These are phyloP conservation scores for Blastobasis adustella DNA, from an alignment of 2,888 invertebrate species.

Conservation along the genomic window DNA sequence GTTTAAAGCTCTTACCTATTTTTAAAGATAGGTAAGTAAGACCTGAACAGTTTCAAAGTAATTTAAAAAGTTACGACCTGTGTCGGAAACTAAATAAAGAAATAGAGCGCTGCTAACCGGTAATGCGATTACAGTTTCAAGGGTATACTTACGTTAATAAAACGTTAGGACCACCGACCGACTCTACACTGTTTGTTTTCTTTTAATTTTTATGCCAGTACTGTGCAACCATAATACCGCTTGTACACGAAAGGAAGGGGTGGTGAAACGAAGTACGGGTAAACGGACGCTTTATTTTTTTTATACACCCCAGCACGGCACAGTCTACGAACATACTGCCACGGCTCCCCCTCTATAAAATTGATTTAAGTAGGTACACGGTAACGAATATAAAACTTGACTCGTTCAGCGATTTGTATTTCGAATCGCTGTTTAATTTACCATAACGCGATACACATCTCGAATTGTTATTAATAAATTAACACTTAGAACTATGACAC, in stretches of 20 bases:
- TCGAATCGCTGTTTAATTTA: slow-evolving; percentile 4
- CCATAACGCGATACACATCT: slow-evolving; percentile 7
- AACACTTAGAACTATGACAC: neutral
- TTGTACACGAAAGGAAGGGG: slow-evolving; percentile 48
- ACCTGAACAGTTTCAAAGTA: too few relatives aligned
- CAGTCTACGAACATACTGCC: slow-evolving; percentile 16
- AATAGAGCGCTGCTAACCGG: slow-evolving; percentile 9
- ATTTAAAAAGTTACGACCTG: too few relatives aligned
- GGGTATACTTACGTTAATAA: slow-evolving; percentile 25
- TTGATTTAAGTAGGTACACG: slow-evolving; percentile 22
- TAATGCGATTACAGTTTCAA: slow-evolving; percentile 29
- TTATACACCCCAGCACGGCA: slow-evolving; percentile 9
- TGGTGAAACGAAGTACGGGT: slow-evolving; percentile 35
- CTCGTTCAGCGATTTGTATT: slow-evolving; percentile 1
- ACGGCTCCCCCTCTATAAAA: slow-evolving; percentile 30
- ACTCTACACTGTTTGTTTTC: slow-evolving; percentile 36
- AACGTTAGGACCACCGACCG: slow-evolving; percentile 29
- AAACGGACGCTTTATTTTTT: slow-evolving; percentile 25
- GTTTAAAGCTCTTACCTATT: too few relatives aligned
- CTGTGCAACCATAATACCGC: slow-evolving; percentile 25
- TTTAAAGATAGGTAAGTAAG: too few relatives aligned
- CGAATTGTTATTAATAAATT: slow-evolving; percentile 8
- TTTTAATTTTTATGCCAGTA: slow-evolving; percentile 37
- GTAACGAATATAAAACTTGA: slow-evolving; percentile 23
- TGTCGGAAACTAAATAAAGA: neutral